Evolutionary conservation across 1,140 invertebrate genomes (phyloP).

Genomic region (Caerostris extrusa): DNA sequence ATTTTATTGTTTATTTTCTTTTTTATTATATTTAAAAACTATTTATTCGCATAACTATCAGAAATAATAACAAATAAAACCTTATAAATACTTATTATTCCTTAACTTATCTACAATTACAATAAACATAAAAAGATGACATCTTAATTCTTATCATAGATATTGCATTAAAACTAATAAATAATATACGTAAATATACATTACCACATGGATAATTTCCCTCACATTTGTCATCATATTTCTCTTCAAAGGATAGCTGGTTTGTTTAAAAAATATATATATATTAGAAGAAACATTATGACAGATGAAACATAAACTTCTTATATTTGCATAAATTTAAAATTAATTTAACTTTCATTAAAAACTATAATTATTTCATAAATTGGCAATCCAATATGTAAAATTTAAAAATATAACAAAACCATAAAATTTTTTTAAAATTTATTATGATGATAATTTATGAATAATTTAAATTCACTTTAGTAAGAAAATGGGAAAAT

Average conservation of each 20-base stretch:
- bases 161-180: no score
- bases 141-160: no score
- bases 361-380: not conserved
- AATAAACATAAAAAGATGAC: no score
- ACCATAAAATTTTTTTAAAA: not conserved
- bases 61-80: no score
- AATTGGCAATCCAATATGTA: not conserved
- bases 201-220: not conserved
- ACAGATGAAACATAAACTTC: not conserved
- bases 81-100: no score
- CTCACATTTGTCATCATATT: not conserved
- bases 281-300: not conserved
- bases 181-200: not conserved
- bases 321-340: not conserved
- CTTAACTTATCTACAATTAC: no score
- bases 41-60: no score
- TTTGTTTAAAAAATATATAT: not conserved
- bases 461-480: no score
- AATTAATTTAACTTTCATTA: not conserved
- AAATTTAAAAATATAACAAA: not conserved
- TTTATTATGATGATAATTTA: no score
- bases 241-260: not conserved
- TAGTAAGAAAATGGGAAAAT: no score
- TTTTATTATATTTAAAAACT: no score
- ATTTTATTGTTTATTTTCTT: no score